Evolutionary conservation across 2,797 vertebrate genomes (phyloP), one percentile per base, ranked within the genome.

Genomic region (Centropyge bicolor): DNA sequence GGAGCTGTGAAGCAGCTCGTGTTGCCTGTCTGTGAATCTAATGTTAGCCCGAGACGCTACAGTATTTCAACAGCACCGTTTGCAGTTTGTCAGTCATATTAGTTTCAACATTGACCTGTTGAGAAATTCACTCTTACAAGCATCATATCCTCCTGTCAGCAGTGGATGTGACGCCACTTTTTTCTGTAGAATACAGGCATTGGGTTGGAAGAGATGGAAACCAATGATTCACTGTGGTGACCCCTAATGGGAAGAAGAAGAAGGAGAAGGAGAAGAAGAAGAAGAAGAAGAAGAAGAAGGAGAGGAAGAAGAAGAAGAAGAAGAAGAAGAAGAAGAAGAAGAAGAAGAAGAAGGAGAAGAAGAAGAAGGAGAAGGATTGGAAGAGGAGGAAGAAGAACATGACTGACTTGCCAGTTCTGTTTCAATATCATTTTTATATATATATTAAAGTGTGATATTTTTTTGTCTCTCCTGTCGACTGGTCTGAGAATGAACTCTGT

Each of bases 1-100:
- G 8, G 27, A 45, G 52, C 52, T 55, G 41, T 36, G 22, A 54
- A 41, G 27, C 51, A 45, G 38, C 69, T 48, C 38, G 27, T 20
- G 41, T 52, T 36, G 27, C 46, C 54, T 49, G 19, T 38, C 27
- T 46, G 60, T 64, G 49, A 76, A 27, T n/a, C 48, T 45, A 68
- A 27, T 55, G 52, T 38, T 9, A 11, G n/a, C 38, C 40, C n/a
- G 1, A 9, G 46, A 24, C 43, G 20, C 17, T 36, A 22, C 41
- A 48, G 10, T 19, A 7, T 20, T 13, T 70, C 22, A 49, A 46
- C 69, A 46, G 55, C 6, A 16, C 7, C n/a, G 3, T 27, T 27
- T 12, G 45, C 36, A n/a, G n/a, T 46, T 68, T 55, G 27, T 13
- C 35, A 38, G 7, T 40, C 2, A 27, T 16, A 46, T 35, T 12